Base-by-base conservation (phyloP, 2,113 vertebrate species). In the Rhinopithecus roxellana region DNA sequence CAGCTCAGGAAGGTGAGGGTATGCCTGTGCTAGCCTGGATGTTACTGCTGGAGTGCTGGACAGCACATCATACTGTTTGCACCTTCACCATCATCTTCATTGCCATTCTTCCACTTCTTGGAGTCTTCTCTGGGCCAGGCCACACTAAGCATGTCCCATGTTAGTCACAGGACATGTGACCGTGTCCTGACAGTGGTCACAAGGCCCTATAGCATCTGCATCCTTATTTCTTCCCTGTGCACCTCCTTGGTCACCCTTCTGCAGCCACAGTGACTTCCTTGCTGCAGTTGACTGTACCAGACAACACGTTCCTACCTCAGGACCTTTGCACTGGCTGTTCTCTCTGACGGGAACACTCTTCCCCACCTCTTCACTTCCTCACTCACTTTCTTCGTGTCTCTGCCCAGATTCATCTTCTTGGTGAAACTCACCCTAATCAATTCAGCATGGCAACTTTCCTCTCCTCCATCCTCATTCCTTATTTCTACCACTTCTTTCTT, bases 381-480 rank as follows among this genome's bases (percentile, higher is more conserved):
- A 16, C 35, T 48, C 67, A 8, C 43, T 45, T 64, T 79, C 81
- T 89, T 93, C 75, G 20, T 11, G 18, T 57, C 45, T 64, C 64
- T 69, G 38, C 77, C 80, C 11, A 35, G 1, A 30, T 59, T 70
- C 9, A 9, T 22, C 45, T 90, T 84, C 52, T 74, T 2, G 2
- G 17, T 13, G 40, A 52, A 32, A 57, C 59, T 43, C 23, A 25
- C 40, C 9, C 22, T 30, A 43, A 40, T 27, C 25, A 64, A 1
- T 89, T 40, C 8, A 74, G 59, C 55, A 8, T 2, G 1, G 32
- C 17, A 55, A 50, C 0, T 6, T 22, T 69, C 11, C 55, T 92
- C 38, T n/a, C 10, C 13, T 50, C 18, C 52, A 1, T 1, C 8
- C 7, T 59, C 6, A 1, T 0, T 43, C 8, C 8, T 72, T 5